Base-by-base conservation (phyloP, 2,113 vertebrate species). In the Leucosticte australis region DNA sequence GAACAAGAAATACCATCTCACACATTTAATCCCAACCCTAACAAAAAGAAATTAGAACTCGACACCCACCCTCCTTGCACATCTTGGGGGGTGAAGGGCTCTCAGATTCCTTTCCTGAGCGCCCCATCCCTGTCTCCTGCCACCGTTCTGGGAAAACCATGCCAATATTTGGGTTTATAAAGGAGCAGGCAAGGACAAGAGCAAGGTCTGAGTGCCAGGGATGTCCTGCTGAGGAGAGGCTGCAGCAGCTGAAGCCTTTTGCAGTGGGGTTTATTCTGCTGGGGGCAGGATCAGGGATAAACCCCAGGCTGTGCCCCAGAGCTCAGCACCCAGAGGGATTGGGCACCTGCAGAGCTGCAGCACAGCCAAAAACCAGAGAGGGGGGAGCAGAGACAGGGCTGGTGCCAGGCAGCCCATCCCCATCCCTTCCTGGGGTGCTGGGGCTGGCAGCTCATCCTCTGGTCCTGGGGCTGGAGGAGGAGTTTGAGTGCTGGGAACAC, bases 81-180 rank as follows among this genome's bases (percentile, higher is more conserved):
- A 0, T 27, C 37, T 14, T 6, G 7, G 1, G 18, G 42, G 20
- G 22, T 27, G 37, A 37, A 21, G 57, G 23, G 37, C 11, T 63
- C 11, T 1, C 8, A 27, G 46, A 21, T 22, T 49, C 59, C 42
- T 62, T 11, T 39, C 27, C 75, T 13, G 35, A 37, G 82, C 46
- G 62, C 41, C 35, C 33, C 37, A 49, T 50, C 27, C 47, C 56
- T 20, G n/a, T 15, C 41, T 56, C 56, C 77, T 39, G 73, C n/a
- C 20, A 6, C 10, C 17, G 0, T 6, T 64, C 28, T 19, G 28
- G 30, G 3, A 2, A 37, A 31, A 39, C 42, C 11, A 1, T 1
- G 19, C 12, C 79, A 35, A 3, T 13, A 14, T n/a, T 64, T 33
- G 41, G 39, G 13, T 30, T 59, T 55, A 18, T 23, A 27, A 76